Conservation (phyloP, 2,113 vertebrate genomes). For the Sarotherodon lohbergeri region DNA sequence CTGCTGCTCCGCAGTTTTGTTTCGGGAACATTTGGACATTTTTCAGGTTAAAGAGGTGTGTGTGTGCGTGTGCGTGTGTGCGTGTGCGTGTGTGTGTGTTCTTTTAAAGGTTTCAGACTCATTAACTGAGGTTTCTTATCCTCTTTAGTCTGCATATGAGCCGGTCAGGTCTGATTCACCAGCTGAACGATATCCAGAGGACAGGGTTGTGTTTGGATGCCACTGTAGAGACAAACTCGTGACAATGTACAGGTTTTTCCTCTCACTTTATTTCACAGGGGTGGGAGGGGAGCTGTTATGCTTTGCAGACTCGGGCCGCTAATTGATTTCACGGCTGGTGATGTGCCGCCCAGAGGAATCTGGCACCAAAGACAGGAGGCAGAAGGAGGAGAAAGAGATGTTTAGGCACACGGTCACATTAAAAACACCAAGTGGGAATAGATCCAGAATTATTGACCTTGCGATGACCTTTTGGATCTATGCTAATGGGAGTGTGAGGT, state of each 20-base stretch:
- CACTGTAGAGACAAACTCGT: neutral
- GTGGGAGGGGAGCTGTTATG: neutral
- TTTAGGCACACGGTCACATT: neutral
- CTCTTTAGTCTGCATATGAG: neutral
- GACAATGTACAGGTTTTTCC: neutral
- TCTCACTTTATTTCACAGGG: neutral
- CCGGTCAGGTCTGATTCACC: neutral
- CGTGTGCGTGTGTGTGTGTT: neutral
- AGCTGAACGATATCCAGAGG: neutral
- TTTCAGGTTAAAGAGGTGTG: neutral
- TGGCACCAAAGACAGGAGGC: neutral
- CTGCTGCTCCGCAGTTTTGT: neutral
- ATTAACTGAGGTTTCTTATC: neutral
- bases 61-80: neutral
- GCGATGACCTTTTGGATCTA: neutral
- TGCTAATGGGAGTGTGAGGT: neutral
- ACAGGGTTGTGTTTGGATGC: neutral
- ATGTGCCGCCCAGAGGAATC: neutral
- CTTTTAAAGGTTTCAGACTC: neutral
- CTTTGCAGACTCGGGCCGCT: neutral
- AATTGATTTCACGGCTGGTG: neutral
- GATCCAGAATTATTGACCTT: neutral
- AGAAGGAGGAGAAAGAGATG: neutral
- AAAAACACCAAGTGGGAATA: neutral
- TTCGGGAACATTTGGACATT: neutral